Evolutionary conservation across 2,797 vertebrate species (phyloP).

Genomic region (Bradypodion ventrale): DNA sequence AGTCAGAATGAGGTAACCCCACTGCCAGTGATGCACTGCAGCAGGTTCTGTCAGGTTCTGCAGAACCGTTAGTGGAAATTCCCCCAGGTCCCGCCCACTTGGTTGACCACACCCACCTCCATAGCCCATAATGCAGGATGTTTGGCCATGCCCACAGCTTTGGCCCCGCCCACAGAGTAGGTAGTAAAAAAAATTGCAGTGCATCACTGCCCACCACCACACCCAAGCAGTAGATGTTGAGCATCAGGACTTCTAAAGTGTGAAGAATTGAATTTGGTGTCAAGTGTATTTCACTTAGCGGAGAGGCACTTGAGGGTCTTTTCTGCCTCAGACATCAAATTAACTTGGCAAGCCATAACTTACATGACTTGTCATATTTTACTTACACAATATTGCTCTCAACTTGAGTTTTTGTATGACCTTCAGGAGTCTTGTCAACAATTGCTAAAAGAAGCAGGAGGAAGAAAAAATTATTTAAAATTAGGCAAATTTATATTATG

Average conservation of each 20-base stretch:
- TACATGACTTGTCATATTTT: neutral
- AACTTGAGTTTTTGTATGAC: neutral
- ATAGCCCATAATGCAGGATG: no score
- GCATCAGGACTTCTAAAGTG: neutral
- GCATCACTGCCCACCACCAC: no score
- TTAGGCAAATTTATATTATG: neutral
- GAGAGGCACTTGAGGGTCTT: neutral
- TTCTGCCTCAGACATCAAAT: neutral
- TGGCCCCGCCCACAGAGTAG: no score
- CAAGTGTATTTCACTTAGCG: neutral
- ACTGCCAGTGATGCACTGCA: no score
- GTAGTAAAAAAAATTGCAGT: no score
- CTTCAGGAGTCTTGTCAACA: neutral
- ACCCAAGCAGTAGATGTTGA: neutral
- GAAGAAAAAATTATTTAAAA: neutral
- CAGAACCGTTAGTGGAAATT: no score
- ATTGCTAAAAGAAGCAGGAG: constrained; percentile 1
- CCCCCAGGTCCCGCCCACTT: no score
- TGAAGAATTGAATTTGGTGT: neutral
- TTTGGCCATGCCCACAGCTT: no score
- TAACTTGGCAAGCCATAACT: neutral
- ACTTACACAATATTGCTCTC: neutral
- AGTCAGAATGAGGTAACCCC: neutral
- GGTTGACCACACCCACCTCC: no score
- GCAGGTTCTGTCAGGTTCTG: no score